Evolutionary conservation across 1,140 invertebrate genomes (phyloP).

Genomic region (Lerema accius): DNA sequence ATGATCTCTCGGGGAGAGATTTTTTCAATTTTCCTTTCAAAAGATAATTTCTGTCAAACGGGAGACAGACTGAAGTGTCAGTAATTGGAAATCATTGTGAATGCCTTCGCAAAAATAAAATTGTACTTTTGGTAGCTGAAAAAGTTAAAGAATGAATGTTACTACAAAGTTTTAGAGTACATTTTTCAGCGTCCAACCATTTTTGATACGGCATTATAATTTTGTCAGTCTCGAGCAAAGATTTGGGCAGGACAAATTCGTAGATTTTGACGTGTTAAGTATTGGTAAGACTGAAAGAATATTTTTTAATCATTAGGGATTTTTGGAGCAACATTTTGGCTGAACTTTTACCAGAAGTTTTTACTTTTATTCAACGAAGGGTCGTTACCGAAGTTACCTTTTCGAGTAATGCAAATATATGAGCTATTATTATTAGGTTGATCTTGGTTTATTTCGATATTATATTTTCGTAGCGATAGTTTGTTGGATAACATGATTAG

Average conservation of each 20-base stretch:
- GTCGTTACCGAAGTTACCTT: no score
- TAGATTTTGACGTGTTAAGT: conserved; percentile 23
- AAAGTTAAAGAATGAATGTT: neutral
- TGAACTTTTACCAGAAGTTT: no score
- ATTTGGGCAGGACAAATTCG: neutral
- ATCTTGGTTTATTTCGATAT: no score
- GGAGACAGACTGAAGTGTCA: conserved; percentile 34
- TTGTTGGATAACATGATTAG: no score
- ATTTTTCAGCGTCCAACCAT: neutral
- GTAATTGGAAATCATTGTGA: conserved; percentile 39
- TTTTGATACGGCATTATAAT: neutral
- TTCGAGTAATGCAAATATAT: no score
- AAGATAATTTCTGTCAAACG: conserved; percentile 34
- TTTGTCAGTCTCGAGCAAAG: conserved; percentile 10
- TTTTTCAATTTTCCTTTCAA: conserved; percentile 37
- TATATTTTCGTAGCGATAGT: no score
- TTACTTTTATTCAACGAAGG: no score
- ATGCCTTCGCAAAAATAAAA: conserved; percentile 9
- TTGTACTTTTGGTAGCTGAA: neutral
- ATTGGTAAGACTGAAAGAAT: no score
- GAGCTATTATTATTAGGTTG: no score
- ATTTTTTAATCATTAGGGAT: no score
- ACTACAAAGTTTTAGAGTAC: neutral
- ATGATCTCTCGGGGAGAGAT: neutral
- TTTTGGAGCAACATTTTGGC: no score